Percentiles rank a stretch among this genome's conserved stretches.
Evolutionary conservation across 2,113 vertebrate species (phyloP).

Genomic region (Macrotis lagotis): DNA sequence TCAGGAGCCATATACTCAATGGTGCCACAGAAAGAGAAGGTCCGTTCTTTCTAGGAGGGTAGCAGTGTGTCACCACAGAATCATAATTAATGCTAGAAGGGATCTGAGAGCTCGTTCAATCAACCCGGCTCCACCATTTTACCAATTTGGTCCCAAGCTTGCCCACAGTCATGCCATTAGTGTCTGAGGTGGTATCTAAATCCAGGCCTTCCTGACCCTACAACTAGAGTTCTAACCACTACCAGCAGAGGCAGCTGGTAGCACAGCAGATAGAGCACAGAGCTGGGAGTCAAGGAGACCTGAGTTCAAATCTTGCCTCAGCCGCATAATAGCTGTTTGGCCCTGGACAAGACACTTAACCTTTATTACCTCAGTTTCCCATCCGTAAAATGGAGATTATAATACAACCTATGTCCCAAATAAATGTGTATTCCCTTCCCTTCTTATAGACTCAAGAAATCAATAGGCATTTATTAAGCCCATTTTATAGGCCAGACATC

Average conservation of each 20-base stretch:
- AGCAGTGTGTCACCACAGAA: neutral
- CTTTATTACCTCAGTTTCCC: neutral
- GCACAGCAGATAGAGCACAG: neutral
- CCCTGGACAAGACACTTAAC: neutral
- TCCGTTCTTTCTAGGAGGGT: slow-evolving; percentile 88
- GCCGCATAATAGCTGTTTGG: too few relatives aligned
- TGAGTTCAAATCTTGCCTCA: too few relatives aligned
- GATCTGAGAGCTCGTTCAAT: neutral
- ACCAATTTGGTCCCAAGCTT: neutral
- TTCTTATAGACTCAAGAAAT: neutral
- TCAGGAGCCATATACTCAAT: slow-evolving; percentile 97
- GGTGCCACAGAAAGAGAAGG: slow-evolving; percentile 95
- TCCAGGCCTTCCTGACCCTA: too few relatives aligned
- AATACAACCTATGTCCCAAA: neutral
- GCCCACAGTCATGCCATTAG: neutral
- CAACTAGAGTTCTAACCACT: neutral
- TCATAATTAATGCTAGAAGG: neutral
- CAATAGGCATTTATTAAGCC: too few relatives aligned
- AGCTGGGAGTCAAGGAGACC: too few relatives aligned
- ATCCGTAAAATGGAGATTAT: neutral
- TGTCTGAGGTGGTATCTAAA: neutral
- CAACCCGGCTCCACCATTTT: neutral
- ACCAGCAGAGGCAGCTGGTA: neutral
- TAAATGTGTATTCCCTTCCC: neutral
- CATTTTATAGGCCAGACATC: neutral